Percentiles rank a stretch among this genome's conserved stretches.
phyloP scores from a whole-genome alignment of 2,888 invertebrate species.

The Cabera pusaria region DNA sequence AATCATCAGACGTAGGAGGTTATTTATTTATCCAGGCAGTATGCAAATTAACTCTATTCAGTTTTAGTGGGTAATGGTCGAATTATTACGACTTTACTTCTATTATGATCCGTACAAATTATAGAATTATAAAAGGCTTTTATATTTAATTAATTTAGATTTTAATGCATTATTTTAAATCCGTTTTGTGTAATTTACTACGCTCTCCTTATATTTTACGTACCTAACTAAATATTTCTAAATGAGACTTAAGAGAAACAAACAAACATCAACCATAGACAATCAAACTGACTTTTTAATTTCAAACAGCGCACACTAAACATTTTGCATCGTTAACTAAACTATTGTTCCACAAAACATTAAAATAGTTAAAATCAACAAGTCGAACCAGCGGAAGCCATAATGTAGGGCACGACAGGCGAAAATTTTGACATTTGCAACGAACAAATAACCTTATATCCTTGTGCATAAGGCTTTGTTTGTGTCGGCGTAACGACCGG shows the following conservation, averaged over 20 bases:
- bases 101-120: constrained; percentile 9
- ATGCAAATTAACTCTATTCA: constrained; percentile 36
- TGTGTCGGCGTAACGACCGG: constrained; percentile 33
- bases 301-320: constrained; percentile 3
- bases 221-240: no score
- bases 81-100: constrained; percentile 27
- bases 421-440: constrained; percentile 59
- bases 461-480: constrained; percentile 38
- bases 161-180: neutral
- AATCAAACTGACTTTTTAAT: constrained; percentile 1
- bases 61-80: constrained; percentile 34
- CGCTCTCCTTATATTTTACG: no score
- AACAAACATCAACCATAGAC: neutral
- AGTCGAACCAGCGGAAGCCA: constrained; percentile 64
- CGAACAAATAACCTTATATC: constrained; percentile 39
- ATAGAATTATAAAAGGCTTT: constrained; percentile 7
- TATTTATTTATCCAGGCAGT: constrained; percentile 35
- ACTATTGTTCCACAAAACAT: constrained; percentile 40
- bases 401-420: constrained; percentile 71
- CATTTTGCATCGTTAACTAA: constrained; percentile 15
- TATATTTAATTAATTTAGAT: constrained; percentile 5
- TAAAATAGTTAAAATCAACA: constrained; percentile 73
- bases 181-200: no score
- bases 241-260: no score
- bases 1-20: constrained; percentile 30